Conservation (phyloP, 92 coral and sea anemone species). For the Galaxea fascicularis region DNA sequence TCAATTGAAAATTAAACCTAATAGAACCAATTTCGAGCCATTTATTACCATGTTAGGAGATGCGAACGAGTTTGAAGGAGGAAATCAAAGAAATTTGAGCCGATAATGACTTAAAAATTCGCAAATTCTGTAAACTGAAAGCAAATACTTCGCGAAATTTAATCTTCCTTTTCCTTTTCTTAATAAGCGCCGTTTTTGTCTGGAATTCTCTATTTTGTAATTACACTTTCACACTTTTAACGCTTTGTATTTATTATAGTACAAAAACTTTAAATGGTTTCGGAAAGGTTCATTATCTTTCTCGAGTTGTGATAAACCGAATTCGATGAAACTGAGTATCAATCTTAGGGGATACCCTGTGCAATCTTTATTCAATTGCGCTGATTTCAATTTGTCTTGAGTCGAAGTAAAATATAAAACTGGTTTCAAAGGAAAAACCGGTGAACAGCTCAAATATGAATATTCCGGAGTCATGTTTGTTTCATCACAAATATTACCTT, state of each 20-base stretch:
- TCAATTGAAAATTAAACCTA: background rate
- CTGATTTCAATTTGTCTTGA: too few relatives aligned
- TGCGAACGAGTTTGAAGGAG: conserved; percentile 20
- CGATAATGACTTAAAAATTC: conserved; percentile 65
- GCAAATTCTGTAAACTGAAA: conserved; percentile 17
- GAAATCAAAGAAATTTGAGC: conserved; percentile 58
- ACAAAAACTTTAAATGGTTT: background rate
- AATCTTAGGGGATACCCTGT: too few relatives aligned
- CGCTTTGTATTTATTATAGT: background rate
- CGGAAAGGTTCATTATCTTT: background rate
- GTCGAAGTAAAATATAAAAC: background rate
- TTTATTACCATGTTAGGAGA: conserved; percentile 16
- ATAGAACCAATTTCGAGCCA: conserved; percentile 9
- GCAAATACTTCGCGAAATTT: conserved; percentile 41
- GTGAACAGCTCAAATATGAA: background rate
- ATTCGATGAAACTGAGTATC: too few relatives aligned
- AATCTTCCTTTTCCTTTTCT: conserved; percentile 23
- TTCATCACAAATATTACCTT: background rate
- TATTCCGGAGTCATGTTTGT: background rate
- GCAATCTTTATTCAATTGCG: too few relatives aligned
- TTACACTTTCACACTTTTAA: background rate
- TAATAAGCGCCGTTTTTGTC: conserved; percentile 13
- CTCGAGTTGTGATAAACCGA: too few relatives aligned
- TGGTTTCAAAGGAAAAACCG: too few relatives aligned
- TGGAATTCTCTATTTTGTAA: conserved; percentile 4